Base-by-base conservation (phyloP, 2,888 invertebrate genomes). In the Pterostichus niger region DNA sequence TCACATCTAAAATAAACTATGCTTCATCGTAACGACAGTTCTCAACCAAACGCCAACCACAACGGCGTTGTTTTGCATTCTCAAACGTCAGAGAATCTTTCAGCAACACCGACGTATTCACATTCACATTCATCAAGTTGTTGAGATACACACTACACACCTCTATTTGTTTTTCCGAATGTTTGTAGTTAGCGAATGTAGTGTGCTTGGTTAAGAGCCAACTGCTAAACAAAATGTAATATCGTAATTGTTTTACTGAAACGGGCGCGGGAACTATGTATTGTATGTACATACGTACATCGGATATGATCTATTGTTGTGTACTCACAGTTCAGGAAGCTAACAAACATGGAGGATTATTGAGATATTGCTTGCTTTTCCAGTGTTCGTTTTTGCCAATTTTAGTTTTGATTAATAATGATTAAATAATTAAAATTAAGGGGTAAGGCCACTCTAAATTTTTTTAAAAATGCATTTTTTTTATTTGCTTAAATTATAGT, bases 201-300 rank as follows among this genome's bases (percentile, higher is more conserved):
- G 24, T 24, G 24, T 3, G 24, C 24, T 49, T 49, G 49, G 49
- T 11, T 9, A 1, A 6, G 11, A 11, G 49, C 49, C 49, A 49
- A n/a, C 13, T 49, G 10, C 13, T 24, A 24, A 24, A 49, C 13
- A 11, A 11, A 49, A 49, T 6, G 49, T 49, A 49, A 49, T 49
- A 49, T 49, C 49, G 49, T 49, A 49, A 49, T 49, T 49, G 49
- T 49, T 49, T 49, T 49, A 49, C n/a, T 24, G 24, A 24, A 24
- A 24, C 24, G 24, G 24, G 24, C 24, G 24, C 24, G 3, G 24
- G 24, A 24, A 24, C 24, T 24, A 24, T 24, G 24, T 24, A 24
- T 24, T 24, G 24, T 24, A 24, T 24, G 24, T 24, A 24, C 3
- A 3, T 24, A 24, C 3, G 24, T 24, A 24, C 24, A 3, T 24